A percentile compares a stretch with the other conserved stretches of the same genome.
Conservation (phyloP, 1,140 invertebrate species). For the Trichonephila inaurata region DNA sequence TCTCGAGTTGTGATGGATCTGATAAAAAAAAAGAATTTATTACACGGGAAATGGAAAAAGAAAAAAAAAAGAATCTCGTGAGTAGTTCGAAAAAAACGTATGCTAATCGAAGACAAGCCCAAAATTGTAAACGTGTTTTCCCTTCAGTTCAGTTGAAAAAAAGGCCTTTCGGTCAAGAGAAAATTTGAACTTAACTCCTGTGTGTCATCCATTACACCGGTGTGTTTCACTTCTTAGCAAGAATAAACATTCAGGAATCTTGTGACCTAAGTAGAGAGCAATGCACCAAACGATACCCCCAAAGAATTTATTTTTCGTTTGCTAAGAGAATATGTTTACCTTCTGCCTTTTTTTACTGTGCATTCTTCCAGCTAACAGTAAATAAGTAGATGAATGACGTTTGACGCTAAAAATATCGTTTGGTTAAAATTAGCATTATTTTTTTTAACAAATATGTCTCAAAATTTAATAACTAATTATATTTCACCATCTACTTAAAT, state of each 20-base stretch:
- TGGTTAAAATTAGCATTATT: no score
- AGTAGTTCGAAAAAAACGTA: not conserved
- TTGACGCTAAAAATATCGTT: no score
- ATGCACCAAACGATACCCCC: not conserved
- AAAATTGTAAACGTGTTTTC: slow-evolving; percentile 1
- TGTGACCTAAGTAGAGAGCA: not conserved
- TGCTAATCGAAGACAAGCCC: slow-evolving; percentile 18
- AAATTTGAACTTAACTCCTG: not conserved
- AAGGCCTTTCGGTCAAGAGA: slow-evolving; percentile 17
- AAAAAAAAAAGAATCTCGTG: not conserved
- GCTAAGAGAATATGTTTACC: not conserved
- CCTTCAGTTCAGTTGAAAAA: not conserved
- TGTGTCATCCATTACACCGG: slow-evolving; percentile 11
- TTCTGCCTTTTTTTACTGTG: not conserved
- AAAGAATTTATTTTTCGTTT: not conserved
- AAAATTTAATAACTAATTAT: no score
- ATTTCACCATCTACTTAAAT: no score
- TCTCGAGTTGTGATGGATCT: not conserved
- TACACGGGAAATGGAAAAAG: not conserved
- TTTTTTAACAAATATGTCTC: no score
- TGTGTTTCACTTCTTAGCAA: not conserved
- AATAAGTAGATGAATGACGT: no score
- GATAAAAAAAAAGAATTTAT: slow-evolving; percentile 13
- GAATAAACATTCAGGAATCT: not conserved
- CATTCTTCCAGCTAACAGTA: not conserved